These are phyloP conservation scores for Drusus annulatus DNA, from an alignment of 1,140 invertebrate species.

Conservation along the genomic window DNA sequence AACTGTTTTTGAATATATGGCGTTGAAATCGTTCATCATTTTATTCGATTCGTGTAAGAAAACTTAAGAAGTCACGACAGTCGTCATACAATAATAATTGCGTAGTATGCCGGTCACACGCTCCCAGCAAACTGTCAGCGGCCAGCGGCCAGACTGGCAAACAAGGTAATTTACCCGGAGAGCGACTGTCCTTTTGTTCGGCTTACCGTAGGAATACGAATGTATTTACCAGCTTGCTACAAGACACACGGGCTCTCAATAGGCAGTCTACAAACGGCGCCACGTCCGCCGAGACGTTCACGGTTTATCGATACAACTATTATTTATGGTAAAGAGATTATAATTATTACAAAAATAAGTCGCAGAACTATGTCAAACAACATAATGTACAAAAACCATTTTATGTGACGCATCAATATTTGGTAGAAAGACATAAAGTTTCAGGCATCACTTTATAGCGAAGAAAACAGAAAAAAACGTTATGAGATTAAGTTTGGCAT, in stretches of 20 bases:
- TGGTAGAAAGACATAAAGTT: too few species aligned
- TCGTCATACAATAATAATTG: background rate
- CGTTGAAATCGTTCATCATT: background rate
- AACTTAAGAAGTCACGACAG: conserved; percentile 2
- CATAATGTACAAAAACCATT: too few species aligned
- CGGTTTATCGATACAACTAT: background rate
- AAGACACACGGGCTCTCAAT: too few species aligned
- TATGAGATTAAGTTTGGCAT: background rate
- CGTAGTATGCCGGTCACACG: conserved; percentile 2
- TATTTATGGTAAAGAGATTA: background rate
- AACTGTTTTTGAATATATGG: too few species aligned
- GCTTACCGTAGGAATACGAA: background rate
- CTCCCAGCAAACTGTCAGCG: background rate
- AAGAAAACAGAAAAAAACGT: too few species aligned
- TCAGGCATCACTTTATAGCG: too few species aligned
- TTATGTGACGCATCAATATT: too few species aligned
- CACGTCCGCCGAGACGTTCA: background rate
- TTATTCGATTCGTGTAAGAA: background rate
- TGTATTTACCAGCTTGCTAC: too few species aligned
- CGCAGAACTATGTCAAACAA: background rate
- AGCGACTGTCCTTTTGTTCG: background rate
- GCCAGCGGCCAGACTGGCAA: conserved; percentile 38
- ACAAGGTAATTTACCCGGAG: conserved; percentile 42
- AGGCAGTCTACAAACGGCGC: background rate
- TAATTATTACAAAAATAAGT: background rate